These are phyloP conservation scores for pig (Sus scrofa) DNA, from an alignment of 2,113 vertebrate genomes.

Conservation along the genomic window DNA sequence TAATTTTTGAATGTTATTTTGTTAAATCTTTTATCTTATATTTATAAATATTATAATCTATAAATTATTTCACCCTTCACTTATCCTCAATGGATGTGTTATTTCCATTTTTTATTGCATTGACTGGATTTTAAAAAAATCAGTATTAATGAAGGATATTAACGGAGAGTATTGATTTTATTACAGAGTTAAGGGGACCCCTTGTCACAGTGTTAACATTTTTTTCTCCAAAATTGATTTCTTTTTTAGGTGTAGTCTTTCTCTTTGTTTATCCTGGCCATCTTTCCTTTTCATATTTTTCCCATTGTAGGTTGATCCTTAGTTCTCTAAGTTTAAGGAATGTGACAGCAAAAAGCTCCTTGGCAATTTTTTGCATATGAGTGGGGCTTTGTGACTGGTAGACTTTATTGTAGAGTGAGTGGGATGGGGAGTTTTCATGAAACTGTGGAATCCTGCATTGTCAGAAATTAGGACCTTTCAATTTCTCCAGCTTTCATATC, in stretches of 20 bases:
- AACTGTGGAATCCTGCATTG: background rate
- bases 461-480: background rate
- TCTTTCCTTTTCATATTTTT: background rate
- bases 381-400: background rate
- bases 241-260: background rate
- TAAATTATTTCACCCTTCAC: background rate
- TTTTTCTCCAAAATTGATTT: background rate
- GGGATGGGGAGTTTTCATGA: background rate
- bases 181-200: background rate
- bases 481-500: background rate
- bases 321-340: background rate
- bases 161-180: background rate
- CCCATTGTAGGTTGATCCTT: background rate
- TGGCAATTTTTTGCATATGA: background rate
- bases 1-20: background rate
- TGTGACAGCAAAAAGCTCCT: background rate
- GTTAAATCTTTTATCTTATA: background rate
- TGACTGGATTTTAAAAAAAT: background rate
- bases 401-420: background rate
- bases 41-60: background rate
- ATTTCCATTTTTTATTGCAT: background rate
- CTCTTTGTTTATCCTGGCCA: background rate
- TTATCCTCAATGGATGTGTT: background rate
- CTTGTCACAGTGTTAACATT: background rate
- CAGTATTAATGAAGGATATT: background rate